Conservation (phyloP, 2,888 invertebrate genomes). For the Xanthia icteritia region DNA sequence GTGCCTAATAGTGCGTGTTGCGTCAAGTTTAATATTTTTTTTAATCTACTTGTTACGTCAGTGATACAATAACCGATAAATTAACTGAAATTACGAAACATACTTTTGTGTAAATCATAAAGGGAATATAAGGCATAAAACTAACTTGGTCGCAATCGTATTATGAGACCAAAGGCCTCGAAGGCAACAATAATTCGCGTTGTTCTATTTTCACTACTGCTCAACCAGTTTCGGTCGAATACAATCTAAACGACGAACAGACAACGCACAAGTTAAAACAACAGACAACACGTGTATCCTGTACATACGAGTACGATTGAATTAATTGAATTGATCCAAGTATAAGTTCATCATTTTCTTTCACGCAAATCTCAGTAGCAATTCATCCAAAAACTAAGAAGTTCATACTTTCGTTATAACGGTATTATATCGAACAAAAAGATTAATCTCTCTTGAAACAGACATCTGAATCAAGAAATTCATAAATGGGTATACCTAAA, state of each 20-base stretch:
- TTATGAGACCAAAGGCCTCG: conserved; percentile 4
- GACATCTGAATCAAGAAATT: conserved; percentile 34
- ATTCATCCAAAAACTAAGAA: not conserved
- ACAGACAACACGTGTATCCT: conserved; percentile 43
- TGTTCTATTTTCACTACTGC: conserved; percentile 45
- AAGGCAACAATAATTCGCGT: conserved; percentile 23
- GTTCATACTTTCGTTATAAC: conserved; percentile 25
- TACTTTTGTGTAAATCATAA: conserved; percentile 16
- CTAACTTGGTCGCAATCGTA: conserved; percentile 4
- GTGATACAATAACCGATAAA: conserved; percentile 23
- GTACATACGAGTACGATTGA: conserved; percentile 16
- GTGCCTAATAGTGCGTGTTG: conserved; percentile 54
- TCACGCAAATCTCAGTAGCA: conserved; percentile 1
- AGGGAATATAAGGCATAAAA: conserved; percentile 21
- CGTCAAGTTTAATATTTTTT: conserved; percentile 50
- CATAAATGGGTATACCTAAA: conserved; percentile 36
- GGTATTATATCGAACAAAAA: conserved; percentile 12
- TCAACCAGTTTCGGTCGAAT: conserved; percentile 38
- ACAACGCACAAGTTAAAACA: conserved; percentile 26
- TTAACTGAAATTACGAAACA: conserved; percentile 17
- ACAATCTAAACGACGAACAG: conserved; percentile 34
- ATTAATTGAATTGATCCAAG: conserved; percentile 36
- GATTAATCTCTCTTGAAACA: too few relatives aligned
- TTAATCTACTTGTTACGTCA: conserved; percentile 44
- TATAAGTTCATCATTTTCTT: conserved; percentile 33